Evolutionary conservation across 2,888 invertebrate genomes (phyloP), one percentile per base, ranked within the genome.

Genomic region (Sceliomorpha sp.): DNA sequence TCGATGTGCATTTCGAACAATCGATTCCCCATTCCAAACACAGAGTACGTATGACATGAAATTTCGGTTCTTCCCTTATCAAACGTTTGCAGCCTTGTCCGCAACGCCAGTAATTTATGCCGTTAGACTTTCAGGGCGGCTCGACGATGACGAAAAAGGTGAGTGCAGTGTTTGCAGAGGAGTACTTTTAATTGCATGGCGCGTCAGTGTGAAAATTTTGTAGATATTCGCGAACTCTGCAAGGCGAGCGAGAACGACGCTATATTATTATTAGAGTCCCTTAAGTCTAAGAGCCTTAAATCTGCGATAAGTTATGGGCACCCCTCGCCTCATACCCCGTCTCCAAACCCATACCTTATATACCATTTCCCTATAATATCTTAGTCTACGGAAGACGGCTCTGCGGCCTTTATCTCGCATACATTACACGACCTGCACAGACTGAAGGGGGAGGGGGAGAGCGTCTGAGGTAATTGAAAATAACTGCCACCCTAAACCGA

Each of bases 241-340:
- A 50, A 83, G 81, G 77, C 82, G 81, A 74, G 59, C 73, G 74
- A 69, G 81, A 85, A 85, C 84, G 84, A 81, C 81, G 84, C 87
- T 87, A 88, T 88, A 88, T 88, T 88, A 88, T 88, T 88, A 88
- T 88, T 88, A 88, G 86, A 88, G 86, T 88, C 88, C 88, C 87
- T 88, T 88, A 88, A 88, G 88, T 88, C 88, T 88, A 87, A 88
- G 88, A 88, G 88, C 88, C 87, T 88, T 88, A 88, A 88, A 88
- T 88, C 88, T 88, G 88, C 88, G 88, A 88, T 88, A 88, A 88
- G 87, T 88, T 88, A 88, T 88, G 88, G 84, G 86, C 80, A 81
- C 82, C 83, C 83, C 83, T 72, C 71, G 42, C 70, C 74, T 76
- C 75, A 69, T 74, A 75, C 70, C 73, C 74, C 75, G 72, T 66